These are phyloP conservation scores for Apodemia zela DNA, from an alignment of 2,888 invertebrate genomes.

Conservation along the genomic window DNA sequence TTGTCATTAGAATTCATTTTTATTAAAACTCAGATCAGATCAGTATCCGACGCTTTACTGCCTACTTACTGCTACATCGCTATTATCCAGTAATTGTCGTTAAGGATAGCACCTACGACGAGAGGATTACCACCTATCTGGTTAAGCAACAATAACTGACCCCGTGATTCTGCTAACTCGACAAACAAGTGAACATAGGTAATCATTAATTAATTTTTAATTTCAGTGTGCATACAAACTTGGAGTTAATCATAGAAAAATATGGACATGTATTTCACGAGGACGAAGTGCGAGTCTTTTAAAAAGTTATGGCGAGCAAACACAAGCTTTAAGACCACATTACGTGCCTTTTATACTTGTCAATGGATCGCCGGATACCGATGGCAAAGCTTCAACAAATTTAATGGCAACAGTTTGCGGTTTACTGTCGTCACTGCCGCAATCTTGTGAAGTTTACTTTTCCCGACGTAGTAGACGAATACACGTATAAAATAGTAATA, in stretches of 20 bases:
- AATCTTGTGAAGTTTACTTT: conserved; percentile 6
- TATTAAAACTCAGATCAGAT: no score
- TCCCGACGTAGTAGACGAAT: not conserved
- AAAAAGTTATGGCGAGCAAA: conserved; percentile 44
- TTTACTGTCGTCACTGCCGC: conserved; percentile 4
- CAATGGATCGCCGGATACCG: conserved; percentile 2
- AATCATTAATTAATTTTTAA: conserved; percentile 7
- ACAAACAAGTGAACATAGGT: not conserved
- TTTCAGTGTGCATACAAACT: conserved; percentile 44
- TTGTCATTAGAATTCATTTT: no score
- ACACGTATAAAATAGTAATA: not conserved
- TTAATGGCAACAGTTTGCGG: conserved; percentile 13
- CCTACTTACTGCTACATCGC: no score
- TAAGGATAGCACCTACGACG: no score
- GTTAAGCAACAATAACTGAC: no score
- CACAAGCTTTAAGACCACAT: not conserved
- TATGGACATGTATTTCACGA: conserved; percentile 42
- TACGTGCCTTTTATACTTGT: conserved; percentile 21
- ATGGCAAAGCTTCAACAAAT: conserved; percentile 3
- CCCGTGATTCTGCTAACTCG: no score
- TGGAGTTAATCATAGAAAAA: conserved; percentile 33
- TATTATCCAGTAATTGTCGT: no score
- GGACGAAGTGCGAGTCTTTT: conserved; percentile 38
- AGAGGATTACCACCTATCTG: no score
- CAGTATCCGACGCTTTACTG: no score